Conservation (phyloP, 2,113 vertebrate genomes). For the Montifringilla adamsi region DNA sequence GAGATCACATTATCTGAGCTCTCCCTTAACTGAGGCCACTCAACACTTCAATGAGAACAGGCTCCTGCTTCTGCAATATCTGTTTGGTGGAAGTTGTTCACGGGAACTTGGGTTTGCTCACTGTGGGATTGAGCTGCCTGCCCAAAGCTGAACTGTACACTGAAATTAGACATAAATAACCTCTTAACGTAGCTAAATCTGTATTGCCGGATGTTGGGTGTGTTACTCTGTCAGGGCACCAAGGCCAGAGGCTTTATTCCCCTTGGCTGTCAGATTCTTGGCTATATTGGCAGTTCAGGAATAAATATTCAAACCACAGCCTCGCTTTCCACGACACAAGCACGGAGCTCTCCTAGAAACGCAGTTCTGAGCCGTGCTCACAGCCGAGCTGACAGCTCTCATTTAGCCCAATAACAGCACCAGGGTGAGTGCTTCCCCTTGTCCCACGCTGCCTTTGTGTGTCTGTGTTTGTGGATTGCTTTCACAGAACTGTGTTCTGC, state of each 20-base stretch:
- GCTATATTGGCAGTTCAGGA: background rate
- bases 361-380: background rate
- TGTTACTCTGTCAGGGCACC: background rate
- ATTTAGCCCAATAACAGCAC: background rate
- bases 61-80: background rate
- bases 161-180: background rate
- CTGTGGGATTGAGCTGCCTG: background rate
- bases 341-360: background rate
- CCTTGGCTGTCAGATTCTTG: background rate
- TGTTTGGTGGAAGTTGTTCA: background rate
- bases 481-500: background rate
- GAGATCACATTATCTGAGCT: background rate
- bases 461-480: background rate
- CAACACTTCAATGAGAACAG: background rate
- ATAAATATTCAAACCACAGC: background rate
- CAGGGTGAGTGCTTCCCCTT: background rate
- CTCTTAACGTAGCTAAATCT: background rate
- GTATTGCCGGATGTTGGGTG: background rate
- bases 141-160: background rate
- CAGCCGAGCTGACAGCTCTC: background rate
- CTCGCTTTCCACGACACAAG: background rate
- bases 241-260: background rate
- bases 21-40: background rate
- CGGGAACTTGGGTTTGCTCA: background rate
- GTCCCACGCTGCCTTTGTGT: background rate